Conservation (phyloP, 2,797 vertebrate genomes). For the Phrynocephalus guinanensis region DNA sequence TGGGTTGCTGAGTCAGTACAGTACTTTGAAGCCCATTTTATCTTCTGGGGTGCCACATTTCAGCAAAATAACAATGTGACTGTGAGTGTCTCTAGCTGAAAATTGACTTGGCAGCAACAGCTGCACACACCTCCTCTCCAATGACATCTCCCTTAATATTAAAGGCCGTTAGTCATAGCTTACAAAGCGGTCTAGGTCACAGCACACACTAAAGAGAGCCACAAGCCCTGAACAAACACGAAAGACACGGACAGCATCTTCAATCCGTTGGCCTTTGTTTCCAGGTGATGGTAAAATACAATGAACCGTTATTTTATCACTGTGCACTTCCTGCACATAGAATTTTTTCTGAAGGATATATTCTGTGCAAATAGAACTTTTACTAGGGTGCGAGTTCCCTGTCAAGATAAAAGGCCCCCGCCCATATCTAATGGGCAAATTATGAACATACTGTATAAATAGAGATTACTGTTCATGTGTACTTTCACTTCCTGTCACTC, state of each 20-base stretch:
- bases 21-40: slow-evolving; percentile 23
- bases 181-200: slow-evolving; percentile 6
- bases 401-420: too few relatives aligned
- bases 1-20: neutral
- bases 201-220: slow-evolving; percentile 25
- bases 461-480: neutral
- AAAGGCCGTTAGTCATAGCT: slow-evolving; percentile 1
- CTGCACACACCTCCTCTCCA: neutral
- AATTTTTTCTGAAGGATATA: slow-evolving; percentile 12
- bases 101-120: too few relatives aligned
- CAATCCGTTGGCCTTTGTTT: neutral
- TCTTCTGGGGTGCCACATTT: slow-evolving; percentile 8
- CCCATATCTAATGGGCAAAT: neutral
- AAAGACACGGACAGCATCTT: neutral
- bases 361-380: neutral
- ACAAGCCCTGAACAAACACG: slow-evolving; percentile 8
- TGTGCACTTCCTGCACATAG: neutral
- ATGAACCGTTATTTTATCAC: neutral
- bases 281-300: slow-evolving; percentile 35
- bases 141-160: neutral
- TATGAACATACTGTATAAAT: neutral
- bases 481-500: neutral
- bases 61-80: neutral
- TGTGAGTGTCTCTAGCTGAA: neutral
- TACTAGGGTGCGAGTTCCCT: too few relatives aligned